Conservation (phyloP, 2,113 vertebrate genomes). For the Ovis canadensis region DNA sequence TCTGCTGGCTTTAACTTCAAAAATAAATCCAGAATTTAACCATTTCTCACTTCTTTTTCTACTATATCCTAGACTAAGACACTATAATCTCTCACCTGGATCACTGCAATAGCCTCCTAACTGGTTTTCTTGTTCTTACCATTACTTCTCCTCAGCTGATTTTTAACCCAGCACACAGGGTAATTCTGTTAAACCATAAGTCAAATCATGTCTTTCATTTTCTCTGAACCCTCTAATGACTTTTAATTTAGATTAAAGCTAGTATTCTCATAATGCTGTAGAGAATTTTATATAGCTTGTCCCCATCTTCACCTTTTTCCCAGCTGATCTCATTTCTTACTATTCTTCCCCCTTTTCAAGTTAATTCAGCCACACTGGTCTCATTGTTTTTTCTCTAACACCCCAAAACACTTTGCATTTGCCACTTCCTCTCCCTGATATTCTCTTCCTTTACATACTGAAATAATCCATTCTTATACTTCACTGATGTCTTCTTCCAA, state of each 20-base stretch:
- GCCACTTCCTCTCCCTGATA: background rate
- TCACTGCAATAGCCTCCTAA: background rate
- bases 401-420: background rate
- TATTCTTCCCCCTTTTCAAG: background rate
- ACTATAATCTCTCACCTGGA: background rate
- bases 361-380: background rate
- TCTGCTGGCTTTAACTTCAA: background rate
- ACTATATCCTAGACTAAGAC: background rate
- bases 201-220: background rate
- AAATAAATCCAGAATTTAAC: background rate
- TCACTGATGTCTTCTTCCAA: background rate
- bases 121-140: background rate
- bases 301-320: background rate
- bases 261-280: background rate
- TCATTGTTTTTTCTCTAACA: background rate
- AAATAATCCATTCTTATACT: background rate
- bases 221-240: background rate
- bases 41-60: background rate
- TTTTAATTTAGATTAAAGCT: background rate
- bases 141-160: background rate
- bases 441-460: background rate
- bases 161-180: background rate
- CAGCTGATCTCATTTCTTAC: background rate
- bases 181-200: background rate
- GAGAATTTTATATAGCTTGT: background rate